These are phyloP conservation scores for Philotrypesis tridentata DNA, from an alignment of 1,140 invertebrate species.

Conservation along the genomic window DNA sequence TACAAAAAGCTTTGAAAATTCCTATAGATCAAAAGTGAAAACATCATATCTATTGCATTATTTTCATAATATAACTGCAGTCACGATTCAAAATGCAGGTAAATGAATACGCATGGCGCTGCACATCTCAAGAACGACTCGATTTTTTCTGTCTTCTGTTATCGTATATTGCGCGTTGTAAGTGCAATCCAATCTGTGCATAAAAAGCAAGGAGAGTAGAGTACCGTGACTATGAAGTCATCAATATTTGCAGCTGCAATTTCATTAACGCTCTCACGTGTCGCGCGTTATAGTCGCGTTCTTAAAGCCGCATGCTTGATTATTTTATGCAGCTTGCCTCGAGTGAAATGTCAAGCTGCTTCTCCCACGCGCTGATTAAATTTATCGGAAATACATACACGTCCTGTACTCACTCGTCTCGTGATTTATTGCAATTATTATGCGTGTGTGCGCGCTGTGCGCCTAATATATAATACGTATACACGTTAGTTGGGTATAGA, in stretches of 20 bases:
- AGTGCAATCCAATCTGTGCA: neutral
- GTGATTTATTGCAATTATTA: slow-evolving; percentile 19
- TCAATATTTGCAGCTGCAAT: slow-evolving; percentile 27
- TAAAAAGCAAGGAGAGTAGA: neutral
- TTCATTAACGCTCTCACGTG: slow-evolving; percentile 31
- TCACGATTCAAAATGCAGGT: no score
- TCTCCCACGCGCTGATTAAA: slow-evolving; percentile 26
- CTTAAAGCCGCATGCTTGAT: slow-evolving; percentile 4
- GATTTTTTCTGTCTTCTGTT: neutral
- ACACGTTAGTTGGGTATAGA: no score
- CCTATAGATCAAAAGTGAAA: no score
- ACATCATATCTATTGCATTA: no score
- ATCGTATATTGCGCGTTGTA: no score
- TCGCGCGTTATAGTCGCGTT: neutral
- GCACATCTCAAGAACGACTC: no score
- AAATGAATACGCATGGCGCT: no score
- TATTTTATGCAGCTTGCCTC: slow-evolving; percentile 14
- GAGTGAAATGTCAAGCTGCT: slow-evolving; percentile 37
- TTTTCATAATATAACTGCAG: no score
- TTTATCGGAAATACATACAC: neutral
- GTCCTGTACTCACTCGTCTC: neutral
- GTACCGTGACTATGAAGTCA: neutral
- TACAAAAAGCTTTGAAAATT: no score
- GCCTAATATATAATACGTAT: no score
- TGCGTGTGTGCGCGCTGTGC: no score